Evolutionary conservation across 2,888 invertebrate genomes (phyloP), one percentile per base, ranked within the genome.

Genomic region (Pyrgus malvae): DNA sequence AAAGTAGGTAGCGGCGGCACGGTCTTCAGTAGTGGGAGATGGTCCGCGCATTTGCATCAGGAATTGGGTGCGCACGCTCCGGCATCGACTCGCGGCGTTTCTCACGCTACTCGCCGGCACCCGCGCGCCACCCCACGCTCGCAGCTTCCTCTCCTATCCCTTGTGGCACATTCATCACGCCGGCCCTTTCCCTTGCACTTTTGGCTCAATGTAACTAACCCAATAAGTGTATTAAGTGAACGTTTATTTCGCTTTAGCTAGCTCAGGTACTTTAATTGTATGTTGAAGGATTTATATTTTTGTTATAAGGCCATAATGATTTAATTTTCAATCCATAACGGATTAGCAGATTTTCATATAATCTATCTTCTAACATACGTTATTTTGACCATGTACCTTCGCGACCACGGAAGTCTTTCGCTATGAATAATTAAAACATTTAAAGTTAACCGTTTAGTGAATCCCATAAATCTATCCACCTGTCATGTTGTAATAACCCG

Each of bases 21-120:
- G 61, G 70, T 62, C 58, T 48, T 59, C 58, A 50, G 59, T 72
- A 68, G 65, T 70, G 72, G 69, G 70, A 72, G 79, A 76, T 73
- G 78, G 74, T 70, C 72, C 65, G 70, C 65, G 61, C 75, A 89
- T 89, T 89, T 82, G 86, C 88, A 89, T 89, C 81, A 78, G 72
- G 75, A 87, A 85, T 88, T 87, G 89, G 89, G 80, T 75, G 78
- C 79, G 82, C 89, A 89, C 89, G 89, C 82, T 80, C 69, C 72
- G 72, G 72, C 74, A 71, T 70, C 70, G 74, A 76, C 78, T 66
- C 69, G 67, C 67, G 66, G 67, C 68, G 65, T 68, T 68, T 69
- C 51, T 51, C 65, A 51, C 51, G 51, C 44, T 51, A 51, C 44
- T 45, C 50, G 50, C 51, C 35, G 25, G 67, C 69, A 66, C 66